A percentile compares a stretch with the other conserved stretches of the same genome.
phyloP scores from a whole-genome alignment of 2,797 vertebrate species.

The Falco biarmicus region DNA sequence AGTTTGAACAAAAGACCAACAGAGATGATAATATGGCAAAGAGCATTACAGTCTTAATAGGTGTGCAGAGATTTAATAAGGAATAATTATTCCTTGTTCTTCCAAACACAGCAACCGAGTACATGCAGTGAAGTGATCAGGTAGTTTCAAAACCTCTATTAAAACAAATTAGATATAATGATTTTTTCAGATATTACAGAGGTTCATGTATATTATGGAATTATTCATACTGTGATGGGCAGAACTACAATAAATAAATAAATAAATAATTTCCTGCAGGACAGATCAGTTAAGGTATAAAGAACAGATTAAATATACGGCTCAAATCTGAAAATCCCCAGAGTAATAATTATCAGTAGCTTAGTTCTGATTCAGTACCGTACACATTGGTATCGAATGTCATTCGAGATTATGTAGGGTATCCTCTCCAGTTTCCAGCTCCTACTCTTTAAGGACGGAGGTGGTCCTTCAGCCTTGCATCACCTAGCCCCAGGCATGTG shows the following conservation, averaged over 20 bases:
- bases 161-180: neutral
- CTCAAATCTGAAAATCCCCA: neutral
- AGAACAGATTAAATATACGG: no score
- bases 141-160: neutral
- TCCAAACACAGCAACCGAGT: neutral
- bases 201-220: neutral
- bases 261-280: no score
- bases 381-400: rapidly evolving
- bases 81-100: neutral
- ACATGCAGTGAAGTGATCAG: neutral
- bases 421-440: neutral
- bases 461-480: no score
- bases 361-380: neutral
- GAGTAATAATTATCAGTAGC: neutral
- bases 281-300: neutral
- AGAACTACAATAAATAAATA: no score
- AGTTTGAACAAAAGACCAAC: no score
- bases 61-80: no score
- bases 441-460: neutral
- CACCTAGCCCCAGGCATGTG: neutral
- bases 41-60: no score
- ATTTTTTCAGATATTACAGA: neutral
- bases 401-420: neutral
- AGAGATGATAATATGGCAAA: rapidly evolving
- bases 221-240: rapidly evolving